Evolutionary conservation across 2,113 vertebrate genomes (phyloP).

Genomic region (Heliornis fulica): DNA sequence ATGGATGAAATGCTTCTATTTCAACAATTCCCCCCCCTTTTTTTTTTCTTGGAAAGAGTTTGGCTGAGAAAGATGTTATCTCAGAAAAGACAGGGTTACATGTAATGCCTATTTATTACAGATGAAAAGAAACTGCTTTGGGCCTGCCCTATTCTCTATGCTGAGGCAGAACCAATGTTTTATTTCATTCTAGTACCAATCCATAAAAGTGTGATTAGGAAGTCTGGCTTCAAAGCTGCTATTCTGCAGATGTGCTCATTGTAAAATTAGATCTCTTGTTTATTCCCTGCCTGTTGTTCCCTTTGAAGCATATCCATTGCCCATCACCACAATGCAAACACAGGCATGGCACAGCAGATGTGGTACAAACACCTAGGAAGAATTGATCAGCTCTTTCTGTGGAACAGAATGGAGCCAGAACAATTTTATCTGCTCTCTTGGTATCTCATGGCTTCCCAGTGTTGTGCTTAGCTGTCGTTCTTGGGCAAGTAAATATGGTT

Average conservation of each 20-base stretch:
- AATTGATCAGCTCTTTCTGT: neutral
- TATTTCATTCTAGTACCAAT: neutral
- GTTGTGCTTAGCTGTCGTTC: neutral
- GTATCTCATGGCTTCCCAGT: neutral
- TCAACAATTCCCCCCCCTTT: neutral
- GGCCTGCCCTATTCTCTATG: neutral
- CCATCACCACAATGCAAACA: neutral
- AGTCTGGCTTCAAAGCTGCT: neutral
- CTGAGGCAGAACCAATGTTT: neutral
- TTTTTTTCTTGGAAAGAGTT: neutral
- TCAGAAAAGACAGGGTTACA: neutral
- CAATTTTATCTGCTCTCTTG: neutral
- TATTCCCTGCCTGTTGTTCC: neutral
- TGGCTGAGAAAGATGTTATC: neutral
- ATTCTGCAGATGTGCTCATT: neutral
- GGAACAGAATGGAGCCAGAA: neutral
- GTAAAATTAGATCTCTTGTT: neutral
- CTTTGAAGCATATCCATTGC: neutral
- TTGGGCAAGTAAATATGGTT: neutral
- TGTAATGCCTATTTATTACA: neutral
- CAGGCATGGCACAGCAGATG: rapidly evolving
- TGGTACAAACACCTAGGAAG: neutral
- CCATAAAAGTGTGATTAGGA: neutral
- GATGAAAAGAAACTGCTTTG: neutral
- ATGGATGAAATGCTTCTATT: neutral